Evolutionary conservation across 2,797 vertebrate species (phyloP).

Genomic region (Hirundo rustica): DNA sequence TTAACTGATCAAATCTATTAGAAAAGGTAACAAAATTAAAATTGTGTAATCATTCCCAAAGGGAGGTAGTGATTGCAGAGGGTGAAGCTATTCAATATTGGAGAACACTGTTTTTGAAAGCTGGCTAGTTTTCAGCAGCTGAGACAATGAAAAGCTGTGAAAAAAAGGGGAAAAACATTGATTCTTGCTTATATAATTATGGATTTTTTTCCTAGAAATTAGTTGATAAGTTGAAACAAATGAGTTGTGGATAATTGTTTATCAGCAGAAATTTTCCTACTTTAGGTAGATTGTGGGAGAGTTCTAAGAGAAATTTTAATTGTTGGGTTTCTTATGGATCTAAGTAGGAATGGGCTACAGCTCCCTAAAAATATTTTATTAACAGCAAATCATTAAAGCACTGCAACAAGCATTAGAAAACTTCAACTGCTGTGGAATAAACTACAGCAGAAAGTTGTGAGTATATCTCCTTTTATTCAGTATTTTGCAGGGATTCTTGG

Average conservation of each 20-base stretch:
- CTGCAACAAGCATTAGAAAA: not conserved
- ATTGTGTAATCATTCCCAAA: not conserved
- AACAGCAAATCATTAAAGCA: not conserved
- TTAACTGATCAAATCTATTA: not conserved
- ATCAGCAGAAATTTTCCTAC: not conserved
- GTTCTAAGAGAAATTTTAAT: not conserved
- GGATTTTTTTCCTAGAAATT: not conserved
- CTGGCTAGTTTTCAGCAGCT: not conserved
- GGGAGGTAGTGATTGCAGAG: not conserved
- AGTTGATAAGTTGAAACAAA: not conserved
- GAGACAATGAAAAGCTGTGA: not conserved
- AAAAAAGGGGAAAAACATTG: not conserved
- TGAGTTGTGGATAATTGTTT: not conserved
- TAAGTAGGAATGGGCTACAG: not conserved
- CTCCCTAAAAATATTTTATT: not conserved
- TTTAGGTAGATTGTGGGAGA: not conserved
- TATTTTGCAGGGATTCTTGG: not conserved
- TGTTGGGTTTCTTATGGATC: not conserved
- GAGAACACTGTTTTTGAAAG: not conserved
- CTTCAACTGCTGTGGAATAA: not conserved
- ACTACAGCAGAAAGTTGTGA: not conserved
- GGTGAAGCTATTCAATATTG: not conserved
- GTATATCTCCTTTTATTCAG: not conserved
- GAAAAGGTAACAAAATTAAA: not conserved
- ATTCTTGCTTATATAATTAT: not conserved